phyloP scores from a whole-genome alignment of 2,888 invertebrate genomes.

The Eristalis pertinax region DNA sequence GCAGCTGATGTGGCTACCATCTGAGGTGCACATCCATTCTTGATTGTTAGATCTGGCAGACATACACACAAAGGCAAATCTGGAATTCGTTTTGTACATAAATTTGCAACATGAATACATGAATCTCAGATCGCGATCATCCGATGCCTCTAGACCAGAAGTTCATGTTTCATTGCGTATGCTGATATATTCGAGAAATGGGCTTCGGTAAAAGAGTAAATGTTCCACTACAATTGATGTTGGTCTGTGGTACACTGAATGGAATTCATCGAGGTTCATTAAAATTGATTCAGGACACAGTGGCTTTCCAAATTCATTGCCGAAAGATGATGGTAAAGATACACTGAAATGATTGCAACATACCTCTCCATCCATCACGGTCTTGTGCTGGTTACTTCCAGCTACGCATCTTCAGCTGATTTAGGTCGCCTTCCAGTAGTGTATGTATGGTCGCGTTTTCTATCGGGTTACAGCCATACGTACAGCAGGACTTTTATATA shows the following conservation, averaged over 20 bases:
- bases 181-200: slow-evolving; percentile 64
- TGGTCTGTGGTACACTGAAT: slow-evolving; percentile 19
- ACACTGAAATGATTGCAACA: too few species aligned
- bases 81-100: slow-evolving; percentile 68
- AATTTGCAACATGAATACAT: slow-evolving; percentile 71
- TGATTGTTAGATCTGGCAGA: slow-evolving; percentile 48
- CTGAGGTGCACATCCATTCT: slow-evolving; percentile 40
- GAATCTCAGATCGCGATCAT: slow-evolving; percentile 68
- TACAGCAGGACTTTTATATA: too few species aligned
- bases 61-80: slow-evolving; percentile 33
- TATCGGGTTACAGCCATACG: too few species aligned
- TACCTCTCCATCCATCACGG: too few species aligned
- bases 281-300: too few species aligned
- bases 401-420: too few species aligned
- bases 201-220: slow-evolving; percentile 10
- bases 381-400: too few species aligned
- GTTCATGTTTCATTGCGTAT: slow-evolving; percentile 69
- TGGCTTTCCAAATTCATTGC: too few species aligned
- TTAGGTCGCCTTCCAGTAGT: too few species aligned
- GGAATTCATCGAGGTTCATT: neutral
- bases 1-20: slow-evolving; percentile 22
- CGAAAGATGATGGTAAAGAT: too few species aligned
- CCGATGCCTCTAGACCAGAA: slow-evolving; percentile 36
- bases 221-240: slow-evolving; percentile 21
- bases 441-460: too few species aligned